These are phyloP conservation scores for Lycodopsis pacificus DNA, from an alignment of 2,797 vertebrate species.

Conservation along the genomic window DNA sequence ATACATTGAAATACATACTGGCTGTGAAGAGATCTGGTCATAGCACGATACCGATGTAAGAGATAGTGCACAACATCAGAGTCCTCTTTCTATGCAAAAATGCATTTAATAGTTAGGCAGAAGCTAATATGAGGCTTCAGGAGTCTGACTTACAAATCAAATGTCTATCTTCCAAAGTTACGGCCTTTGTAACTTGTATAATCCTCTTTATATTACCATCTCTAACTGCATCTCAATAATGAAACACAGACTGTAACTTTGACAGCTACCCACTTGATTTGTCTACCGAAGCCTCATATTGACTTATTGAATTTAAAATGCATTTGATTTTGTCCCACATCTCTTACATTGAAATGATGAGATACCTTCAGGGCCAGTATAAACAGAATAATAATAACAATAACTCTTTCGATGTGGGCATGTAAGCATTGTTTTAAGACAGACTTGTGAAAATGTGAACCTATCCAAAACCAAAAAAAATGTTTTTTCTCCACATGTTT, in stretches of 20 bases:
- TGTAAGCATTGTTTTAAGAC: neutral
- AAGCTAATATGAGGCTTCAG: neutral
- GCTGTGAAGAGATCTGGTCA: neutral
- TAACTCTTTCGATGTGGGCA: neutral
- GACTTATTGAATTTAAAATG: neutral
- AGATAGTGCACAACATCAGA: neutral
- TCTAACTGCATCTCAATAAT: neutral
- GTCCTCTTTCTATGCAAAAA: neutral
- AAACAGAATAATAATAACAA: neutral
- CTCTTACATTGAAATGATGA: neutral
- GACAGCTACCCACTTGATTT: neutral
- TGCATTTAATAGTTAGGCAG: neutral
- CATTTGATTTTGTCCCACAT: neutral
- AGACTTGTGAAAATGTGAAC: neutral
- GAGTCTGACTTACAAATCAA: neutral
- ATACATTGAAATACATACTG: neutral
- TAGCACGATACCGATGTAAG: neutral
- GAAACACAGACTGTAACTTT: neutral
- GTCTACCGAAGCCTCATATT: neutral
- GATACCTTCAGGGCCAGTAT: neutral
- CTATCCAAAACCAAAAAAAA: neutral
- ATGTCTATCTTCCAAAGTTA: neutral
- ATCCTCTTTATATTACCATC: neutral
- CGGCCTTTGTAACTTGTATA: neutral
- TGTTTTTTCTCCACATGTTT: neutral